Conservation (phyloP, 2,113 vertebrate species). For the Panthera uncia region DNA sequence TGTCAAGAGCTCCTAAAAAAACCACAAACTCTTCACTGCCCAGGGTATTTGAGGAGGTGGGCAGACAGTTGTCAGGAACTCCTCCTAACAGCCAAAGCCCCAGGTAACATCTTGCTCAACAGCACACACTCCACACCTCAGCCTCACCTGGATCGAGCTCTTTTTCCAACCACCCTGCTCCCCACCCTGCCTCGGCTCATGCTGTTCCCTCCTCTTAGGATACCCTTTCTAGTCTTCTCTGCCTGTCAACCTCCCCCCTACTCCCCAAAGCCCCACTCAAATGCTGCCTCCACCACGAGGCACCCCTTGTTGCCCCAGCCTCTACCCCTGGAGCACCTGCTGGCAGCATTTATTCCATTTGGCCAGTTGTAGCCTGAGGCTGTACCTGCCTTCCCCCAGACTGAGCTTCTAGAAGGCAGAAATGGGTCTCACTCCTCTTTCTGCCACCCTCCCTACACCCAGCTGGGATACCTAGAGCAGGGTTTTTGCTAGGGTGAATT, state of each 20-base stretch:
- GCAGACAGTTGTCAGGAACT: not conserved
- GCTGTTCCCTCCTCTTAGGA: not conserved
- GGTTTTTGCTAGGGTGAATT: not conserved
- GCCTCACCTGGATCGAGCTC: not conserved
- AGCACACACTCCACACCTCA: not conserved
- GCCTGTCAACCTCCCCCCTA: not conserved
- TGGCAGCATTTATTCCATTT: not conserved
- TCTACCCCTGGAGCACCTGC: not conserved
- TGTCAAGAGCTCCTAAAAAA: not conserved
- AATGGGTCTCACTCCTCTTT: not conserved
- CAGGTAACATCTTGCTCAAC: not conserved
- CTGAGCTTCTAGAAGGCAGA: not conserved
- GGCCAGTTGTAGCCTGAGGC: not conserved
- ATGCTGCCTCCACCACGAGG: not conserved
- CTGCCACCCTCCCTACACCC: not conserved
- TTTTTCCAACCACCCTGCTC: not conserved
- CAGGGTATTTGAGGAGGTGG: not conserved
- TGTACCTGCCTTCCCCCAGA: not conserved
- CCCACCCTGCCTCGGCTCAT: not conserved
- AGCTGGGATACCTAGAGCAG: not conserved
- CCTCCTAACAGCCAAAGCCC: not conserved
- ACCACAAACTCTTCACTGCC: not conserved
- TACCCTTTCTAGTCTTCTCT: not conserved
- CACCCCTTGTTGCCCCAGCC: not conserved
- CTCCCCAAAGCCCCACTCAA: not conserved